Evolutionary conservation across 2,113 vertebrate genomes (phyloP), one percentile per base, ranked within the genome.

Genomic region (Sturnus vulgaris): DNA sequence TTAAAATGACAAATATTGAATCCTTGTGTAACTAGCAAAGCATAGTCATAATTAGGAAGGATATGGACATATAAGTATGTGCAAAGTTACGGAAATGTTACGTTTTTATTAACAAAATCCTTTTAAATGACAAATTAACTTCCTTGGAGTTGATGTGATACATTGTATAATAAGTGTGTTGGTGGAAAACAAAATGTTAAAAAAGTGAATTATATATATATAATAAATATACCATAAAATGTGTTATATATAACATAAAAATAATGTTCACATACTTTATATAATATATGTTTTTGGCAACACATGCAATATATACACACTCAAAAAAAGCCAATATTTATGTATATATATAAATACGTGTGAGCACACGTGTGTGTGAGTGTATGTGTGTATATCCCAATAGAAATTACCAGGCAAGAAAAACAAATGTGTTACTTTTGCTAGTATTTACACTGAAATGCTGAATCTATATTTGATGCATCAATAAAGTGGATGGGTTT

Each of bases 281-380:
- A 15, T 50, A 10, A 23, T n/a, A 22, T 21, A 4, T 63, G 44
- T 12, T 72, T 78, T 42, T 33, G 46, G 11, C 40, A 53, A 75
- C 23, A 23, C 11, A 11, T 18, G 23, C 25, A 56, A 18, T 46
- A 37, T 35, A 15, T 42, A 56, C 2, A 35, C 6, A 47, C 27
- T 25, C 15, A 53, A 61, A 4, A 61, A 28, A 4, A 1, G 28
- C 16, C 27, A 2, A 1, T 16, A 5, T 23, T 0, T 49, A 3
- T 40, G 1, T 59, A 1, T 52, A 3, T 46, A 5, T 40, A 1
- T 19, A 11, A 35, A 5, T 20, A 0, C 31, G 4, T 46, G 3
- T 56, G 3, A 56, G 2, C 44, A 7, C 35, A 1, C 24, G 1
- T 35, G 7, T 35, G 4, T 59, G 2, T 60, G 2, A 37, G 3